A percentile compares a stretch with the other conserved stretches of the same genome.
Conservation (phyloP, 2,797 vertebrate genomes). For the Platyrinchus mystaceus region DNA sequence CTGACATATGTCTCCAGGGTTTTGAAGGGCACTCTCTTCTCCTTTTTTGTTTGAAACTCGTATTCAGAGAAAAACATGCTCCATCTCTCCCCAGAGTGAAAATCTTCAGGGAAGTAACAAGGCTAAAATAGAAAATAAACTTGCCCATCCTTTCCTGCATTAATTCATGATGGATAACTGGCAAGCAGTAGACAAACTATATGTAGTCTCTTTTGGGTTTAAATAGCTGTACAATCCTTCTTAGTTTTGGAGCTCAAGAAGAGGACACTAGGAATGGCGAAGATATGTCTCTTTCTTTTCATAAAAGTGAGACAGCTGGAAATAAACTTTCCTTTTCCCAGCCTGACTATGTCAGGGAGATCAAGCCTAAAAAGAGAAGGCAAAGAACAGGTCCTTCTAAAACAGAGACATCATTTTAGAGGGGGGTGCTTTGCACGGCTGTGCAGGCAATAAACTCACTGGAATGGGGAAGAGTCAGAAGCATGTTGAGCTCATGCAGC, state of each 20-base stretch:
- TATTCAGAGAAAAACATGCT: background rate
- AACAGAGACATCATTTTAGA: slow-evolving; percentile 30
- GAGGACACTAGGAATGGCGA: background rate
- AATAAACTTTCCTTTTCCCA: background rate
- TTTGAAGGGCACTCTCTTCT: background rate
- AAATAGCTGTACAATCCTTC: background rate
- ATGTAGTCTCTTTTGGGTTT: background rate
- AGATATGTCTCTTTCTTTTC: background rate
- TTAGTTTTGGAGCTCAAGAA: background rate
- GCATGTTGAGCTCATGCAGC: slow-evolving; percentile 19
- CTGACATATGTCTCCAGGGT: background rate
- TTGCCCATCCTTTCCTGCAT: background rate
- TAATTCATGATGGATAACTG: background rate
- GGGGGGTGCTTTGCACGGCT: slow-evolving; percentile 2
- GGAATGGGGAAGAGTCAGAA: slow-evolving; percentile 30
- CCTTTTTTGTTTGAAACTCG: background rate
- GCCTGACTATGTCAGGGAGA: background rate
- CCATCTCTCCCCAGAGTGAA: background rate
- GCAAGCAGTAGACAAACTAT: background rate
- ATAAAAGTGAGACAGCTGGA: background rate
- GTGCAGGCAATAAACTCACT: slow-evolving; percentile 34
- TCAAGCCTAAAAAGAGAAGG: background rate
- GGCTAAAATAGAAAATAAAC: slow-evolving; percentile 1
- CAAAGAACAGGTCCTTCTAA: slow-evolving; percentile 42
- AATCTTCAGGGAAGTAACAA: background rate